Evolutionary conservation across 2,113 vertebrate species (phyloP).

Genomic region (Oreotrochilus melanogaster): DNA sequence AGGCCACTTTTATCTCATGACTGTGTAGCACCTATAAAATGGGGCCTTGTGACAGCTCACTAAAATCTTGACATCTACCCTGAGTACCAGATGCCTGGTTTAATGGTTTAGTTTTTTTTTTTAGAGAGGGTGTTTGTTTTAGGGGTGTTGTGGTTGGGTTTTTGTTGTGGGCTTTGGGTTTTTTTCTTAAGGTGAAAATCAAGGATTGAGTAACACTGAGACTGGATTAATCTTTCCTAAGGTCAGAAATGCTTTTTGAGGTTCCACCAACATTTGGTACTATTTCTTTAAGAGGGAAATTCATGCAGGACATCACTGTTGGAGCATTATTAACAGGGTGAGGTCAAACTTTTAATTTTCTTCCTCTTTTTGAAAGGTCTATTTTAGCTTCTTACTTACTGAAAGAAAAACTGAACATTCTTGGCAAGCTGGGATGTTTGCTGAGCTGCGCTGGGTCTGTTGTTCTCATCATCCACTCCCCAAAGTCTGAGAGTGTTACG

Average conservation of each 20-base stretch:
- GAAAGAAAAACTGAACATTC: slow-evolving; percentile 90
- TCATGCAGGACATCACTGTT: not conserved
- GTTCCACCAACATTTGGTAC: not conserved
- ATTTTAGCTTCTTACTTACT: slow-evolving; percentile 92
- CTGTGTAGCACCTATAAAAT: not conserved
- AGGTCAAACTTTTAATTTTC: slow-evolving; percentile 20
- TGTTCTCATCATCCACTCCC: slow-evolving; percentile 93
- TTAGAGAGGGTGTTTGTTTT: not conserved
- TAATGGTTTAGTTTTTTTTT: rapidly evolving
- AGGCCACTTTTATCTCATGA: not conserved
- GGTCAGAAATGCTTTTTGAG: not conserved
- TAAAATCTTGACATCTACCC: not conserved
- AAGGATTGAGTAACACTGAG: not conserved
- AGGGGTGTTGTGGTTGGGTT: not conserved
- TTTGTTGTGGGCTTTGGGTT: not conserved
- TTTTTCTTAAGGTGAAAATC: not conserved
- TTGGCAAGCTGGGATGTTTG: slow-evolving; percentile 93
- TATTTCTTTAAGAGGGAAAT: not conserved
- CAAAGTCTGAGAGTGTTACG: slow-evolving; percentile 86
- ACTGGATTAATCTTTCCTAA: not conserved
- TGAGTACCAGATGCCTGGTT: rapidly evolving
- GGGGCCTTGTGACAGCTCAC: not conserved
- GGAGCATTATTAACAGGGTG: not conserved
- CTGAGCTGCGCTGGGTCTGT: slow-evolving; percentile 93
- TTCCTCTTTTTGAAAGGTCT: slow-evolving; percentile 81